Base-by-base conservation (phyloP, 2,888 invertebrate genomes). In the Apamea anceps region DNA sequence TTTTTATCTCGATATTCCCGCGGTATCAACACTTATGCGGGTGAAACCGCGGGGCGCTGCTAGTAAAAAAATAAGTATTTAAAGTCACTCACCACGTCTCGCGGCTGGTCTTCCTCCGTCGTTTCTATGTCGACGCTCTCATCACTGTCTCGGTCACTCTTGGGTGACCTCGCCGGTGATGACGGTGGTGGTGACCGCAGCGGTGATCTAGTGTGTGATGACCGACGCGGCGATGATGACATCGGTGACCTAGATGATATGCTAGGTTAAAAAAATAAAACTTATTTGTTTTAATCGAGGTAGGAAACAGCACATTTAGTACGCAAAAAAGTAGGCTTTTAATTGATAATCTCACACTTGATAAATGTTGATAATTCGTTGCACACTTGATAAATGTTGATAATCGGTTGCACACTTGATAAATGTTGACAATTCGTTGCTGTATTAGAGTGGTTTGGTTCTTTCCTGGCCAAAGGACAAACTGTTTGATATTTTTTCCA, bases 81-180 rank as follows among this genome's bases (percentile, higher is more conserved):
- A 37, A 37, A n/a, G 32, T 51, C 6, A 93, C 96, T 95, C 83
- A 96, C 96, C 93, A 94, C 89, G 80, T 96, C 94, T 80, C 94
- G 93, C 0, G 92, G 92, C 67, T 94, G 95, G 82, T 98, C 98
- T 87, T 98, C 98, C 91, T 98, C 98, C 0, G 98, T 98, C 18
- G 98, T 98, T 93, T 99, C 99, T 87, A 99, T 98, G 91, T 99
- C 99, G 21, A 99, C 98, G 87, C 98, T 98, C 93, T 98, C 98
- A 90, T 99, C 98, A 82, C 98, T 98, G 89, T 98, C 98, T 21
- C 98, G 97, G 78, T 98, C 97, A 82, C 97, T 97, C 86, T 94
- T 96, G 4, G 93, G 90, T 86, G 94, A 97, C 85, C 91, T 95
- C 72, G 89, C 94, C 65, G 92, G 95, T 81, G 91, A 95, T 45